phyloP scores from a whole-genome alignment of 2,113 vertebrate genomes.

The Malurus melanocephalus region DNA sequence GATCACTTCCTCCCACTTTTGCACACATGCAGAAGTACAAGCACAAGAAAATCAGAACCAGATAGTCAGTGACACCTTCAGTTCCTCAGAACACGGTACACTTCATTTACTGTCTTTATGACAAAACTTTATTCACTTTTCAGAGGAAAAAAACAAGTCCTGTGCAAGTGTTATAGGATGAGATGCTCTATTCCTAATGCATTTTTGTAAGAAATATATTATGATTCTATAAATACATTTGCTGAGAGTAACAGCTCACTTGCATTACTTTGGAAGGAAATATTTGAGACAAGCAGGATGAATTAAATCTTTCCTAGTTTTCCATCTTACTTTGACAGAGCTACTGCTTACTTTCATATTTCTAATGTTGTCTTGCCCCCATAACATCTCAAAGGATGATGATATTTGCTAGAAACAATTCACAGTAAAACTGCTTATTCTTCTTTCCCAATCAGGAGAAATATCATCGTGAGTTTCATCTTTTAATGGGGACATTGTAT shows the following conservation, averaged over 20 bases:
- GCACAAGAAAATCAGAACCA: not conserved
- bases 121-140: not conserved
- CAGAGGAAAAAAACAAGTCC: not conserved
- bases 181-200: not conserved
- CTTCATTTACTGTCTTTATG: not conserved
- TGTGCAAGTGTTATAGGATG: not conserved
- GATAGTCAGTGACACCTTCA: not conserved
- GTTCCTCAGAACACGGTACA: not conserved
- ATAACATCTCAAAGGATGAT: not conserved
- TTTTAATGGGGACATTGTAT: not conserved
- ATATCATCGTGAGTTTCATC: not conserved
- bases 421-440: not conserved
- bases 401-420: not conserved
- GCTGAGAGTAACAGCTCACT: not conserved
- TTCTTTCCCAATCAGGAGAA: not conserved
- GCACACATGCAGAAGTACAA: not conserved
- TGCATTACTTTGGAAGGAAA: not conserved
- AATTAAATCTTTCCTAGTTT: not conserved
- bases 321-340: not conserved
- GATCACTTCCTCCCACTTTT: not conserved
- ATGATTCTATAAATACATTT: not conserved
- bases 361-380: not conserved
- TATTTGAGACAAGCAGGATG: not conserved
- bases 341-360: not conserved
- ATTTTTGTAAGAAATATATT: not conserved